Base-by-base conservation (phyloP, 1,140 invertebrate species). In the Aphis gossypii region DNA sequence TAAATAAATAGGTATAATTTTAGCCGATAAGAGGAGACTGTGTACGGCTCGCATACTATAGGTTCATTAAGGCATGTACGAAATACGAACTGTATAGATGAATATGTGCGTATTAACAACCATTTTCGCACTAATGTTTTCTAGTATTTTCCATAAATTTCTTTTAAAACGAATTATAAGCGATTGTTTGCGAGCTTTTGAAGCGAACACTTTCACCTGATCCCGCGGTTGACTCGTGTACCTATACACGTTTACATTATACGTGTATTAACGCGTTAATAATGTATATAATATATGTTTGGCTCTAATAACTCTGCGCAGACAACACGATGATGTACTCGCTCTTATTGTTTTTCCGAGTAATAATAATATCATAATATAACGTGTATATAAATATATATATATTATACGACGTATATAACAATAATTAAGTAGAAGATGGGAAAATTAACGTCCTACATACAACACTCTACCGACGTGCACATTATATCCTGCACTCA, bases 391-490 rank as follows among this genome's bases (percentile, higher is more conserved):
- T n/a, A 30, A 4, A n/a, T 30, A 68, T 25, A n/a, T 30, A 68
- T 25, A 54, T 54, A 23, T 54, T 23, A 86, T 9, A 44, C 35
- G 35, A 35, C 35, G 35, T 41, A 86, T 41, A 86, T 1, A 87
- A 84, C 7, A 87, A 87, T 48, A 87, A 87, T 87, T 87, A 87
- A 91, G 14, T 44, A 41, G 25, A 91, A 91, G 25, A 91, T 44
- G 90, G 41, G 54, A 68, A 48, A 83, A 92, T 92, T 92, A 54
- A 84, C 92, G 92, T 93, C 46, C 92, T 56, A 93, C 92, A 86
- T 93, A 86, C 30, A 25, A 90, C 89, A 41, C 89, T 18, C 46
- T 41, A 41, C 38, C 89, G 89, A n/a, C 60, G 60, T 76, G 60
- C 30, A 46, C 25, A 60, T 60, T 90, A 48, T 48, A n/a, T 46